Base-by-base conservation (phyloP, 2,797 vertebrate species). In the Silurus aristotelis region DNA sequence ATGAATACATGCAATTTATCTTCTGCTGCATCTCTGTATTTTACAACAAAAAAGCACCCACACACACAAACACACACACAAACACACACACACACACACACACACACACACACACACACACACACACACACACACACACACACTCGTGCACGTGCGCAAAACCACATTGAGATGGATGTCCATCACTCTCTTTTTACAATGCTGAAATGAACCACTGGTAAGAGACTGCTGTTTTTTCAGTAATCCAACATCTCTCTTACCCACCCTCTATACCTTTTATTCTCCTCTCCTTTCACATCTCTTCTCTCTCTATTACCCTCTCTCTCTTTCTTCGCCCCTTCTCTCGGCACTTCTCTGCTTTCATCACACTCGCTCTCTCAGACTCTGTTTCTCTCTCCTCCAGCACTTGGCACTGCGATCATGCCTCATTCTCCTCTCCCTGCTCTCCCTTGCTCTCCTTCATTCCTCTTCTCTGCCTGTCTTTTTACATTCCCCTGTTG, bases 191-290 rank as follows among this genome's bases (percentile, higher is more conserved):
- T 38, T 84, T 84, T 86, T 86, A 13, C 58, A 84, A 58, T n/a
- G 38, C 77, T 84, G 60, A 85, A 63, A 84, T 92, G 89, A 89
- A 87, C 87, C 88, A 87, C 90, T 89, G 89, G 90, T 92, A 90
- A 92, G 70, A 91, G 92, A 91, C 92, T 92, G 93, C 93, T 92
- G 94, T 90, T 94, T 92, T 91, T 90, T 87, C 87, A 92, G 91
- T 87, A 91, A 87, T 89, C 56, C 70, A 86, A 83, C 83, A 81
- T 77, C 80, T 76, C 73, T 71, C 77, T 91, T 91, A 89, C 88
- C 87, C 77, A 82, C 87, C 70, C 77, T 79, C 15, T 70, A 52
- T 25, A 55, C 13, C 75, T 83, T 67, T 78, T 43, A 43, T 31
- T 80, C 71, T 77, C 78, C 43, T 56, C 67, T 76, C 43, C 27